These are phyloP conservation scores for Cassiopea xamachana DNA, from an alignment of 30 jellyfish, hydroid and myxozoan species.

Conservation along the genomic window DNA sequence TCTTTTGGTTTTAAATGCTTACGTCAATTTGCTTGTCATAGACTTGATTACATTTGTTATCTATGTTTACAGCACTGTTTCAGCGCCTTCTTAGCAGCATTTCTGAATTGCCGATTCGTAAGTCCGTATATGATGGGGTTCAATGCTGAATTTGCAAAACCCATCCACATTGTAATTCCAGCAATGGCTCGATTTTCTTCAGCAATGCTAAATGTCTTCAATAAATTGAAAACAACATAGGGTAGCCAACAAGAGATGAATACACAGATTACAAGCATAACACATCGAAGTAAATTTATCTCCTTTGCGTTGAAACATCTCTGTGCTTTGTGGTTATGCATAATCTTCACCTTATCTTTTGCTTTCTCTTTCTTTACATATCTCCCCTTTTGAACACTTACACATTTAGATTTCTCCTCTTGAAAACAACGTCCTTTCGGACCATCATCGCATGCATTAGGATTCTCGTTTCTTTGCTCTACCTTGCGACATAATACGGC, in stretches of 20 bases:
- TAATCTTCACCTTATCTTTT: no score
- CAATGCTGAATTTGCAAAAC: slow-evolving; percentile 81
- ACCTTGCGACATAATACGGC: neutral
- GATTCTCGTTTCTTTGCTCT: neutral
- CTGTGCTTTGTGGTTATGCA: no score
- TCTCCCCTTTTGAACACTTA: no score
- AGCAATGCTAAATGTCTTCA: slow-evolving; percentile 32
- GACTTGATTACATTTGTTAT: neutral
- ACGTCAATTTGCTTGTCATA: no score
- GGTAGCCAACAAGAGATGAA: slow-evolving; percentile 87
- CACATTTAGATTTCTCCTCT: no score
- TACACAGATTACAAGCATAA: slow-evolving; percentile 60
- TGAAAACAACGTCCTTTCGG: no score
- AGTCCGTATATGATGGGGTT: slow-evolving; percentile 87
- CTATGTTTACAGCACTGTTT: neutral
- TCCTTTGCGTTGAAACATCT: slow-evolving; percentile 12
- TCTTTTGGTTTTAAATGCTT: no score
- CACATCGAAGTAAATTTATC: slow-evolving; percentile 55
- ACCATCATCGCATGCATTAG: no score
- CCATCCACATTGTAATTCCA: slow-evolving; percentile 91
- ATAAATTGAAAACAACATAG: slow-evolving; percentile 64
- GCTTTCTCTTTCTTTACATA: no score
- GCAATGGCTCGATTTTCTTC: slow-evolving; percentile 61
- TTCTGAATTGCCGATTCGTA: slow-evolving; percentile 76
- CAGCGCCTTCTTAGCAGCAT: neutral